Evolutionary conservation across 2,113 vertebrate genomes (phyloP).

Genomic region (Amazona vittata): DNA sequence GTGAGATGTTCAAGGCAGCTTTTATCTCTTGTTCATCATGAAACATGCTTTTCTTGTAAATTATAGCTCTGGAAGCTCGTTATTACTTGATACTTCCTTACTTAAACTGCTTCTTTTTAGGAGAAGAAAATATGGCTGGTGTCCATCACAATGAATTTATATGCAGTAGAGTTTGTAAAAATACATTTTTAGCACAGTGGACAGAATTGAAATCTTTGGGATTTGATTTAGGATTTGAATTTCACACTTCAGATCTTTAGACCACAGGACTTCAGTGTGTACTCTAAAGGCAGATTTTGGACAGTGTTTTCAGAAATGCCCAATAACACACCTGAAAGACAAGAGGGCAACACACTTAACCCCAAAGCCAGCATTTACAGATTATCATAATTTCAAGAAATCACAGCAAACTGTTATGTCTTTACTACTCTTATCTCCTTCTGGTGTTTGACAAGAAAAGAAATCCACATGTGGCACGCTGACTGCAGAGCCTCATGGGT

Average conservation of each 20-base stretch:
- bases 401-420: neutral
- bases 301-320: neutral
- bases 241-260: neutral
- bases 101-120: neutral
- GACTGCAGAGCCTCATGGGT: accelerated
- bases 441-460: neutral
- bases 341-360: neutral
- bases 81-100: neutral
- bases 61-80: neutral
- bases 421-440: neutral
- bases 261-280: accelerated
- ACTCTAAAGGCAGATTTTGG: neutral
- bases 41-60: neutral
- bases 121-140: neutral
- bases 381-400: neutral
- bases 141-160: neutral
- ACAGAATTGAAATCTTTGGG: neutral
- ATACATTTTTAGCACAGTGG: neutral
- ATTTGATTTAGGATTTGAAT: neutral
- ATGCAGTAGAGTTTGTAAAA: neutral
- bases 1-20: neutral
- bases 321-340: neutral
- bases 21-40: neutral
- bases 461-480: accelerated
- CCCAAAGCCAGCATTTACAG: neutral